Conservation (phyloP, 1,140 invertebrate species). For the Globodera ellingtonae region DNA sequence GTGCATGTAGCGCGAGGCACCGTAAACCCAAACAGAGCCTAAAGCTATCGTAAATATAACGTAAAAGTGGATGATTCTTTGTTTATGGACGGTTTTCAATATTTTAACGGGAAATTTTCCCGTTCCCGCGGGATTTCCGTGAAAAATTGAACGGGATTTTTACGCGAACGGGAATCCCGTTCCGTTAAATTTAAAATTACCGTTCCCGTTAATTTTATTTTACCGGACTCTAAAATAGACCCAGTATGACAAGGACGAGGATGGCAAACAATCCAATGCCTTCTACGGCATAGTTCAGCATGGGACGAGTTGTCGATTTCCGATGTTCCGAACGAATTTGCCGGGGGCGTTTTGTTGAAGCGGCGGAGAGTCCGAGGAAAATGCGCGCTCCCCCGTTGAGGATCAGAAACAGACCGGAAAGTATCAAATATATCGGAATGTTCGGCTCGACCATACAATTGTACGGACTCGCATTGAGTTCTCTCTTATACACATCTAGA, state of each 20-base stretch:
- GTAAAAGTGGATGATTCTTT: background rate
- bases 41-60: background rate
- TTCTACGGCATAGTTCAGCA: slow-evolving; percentile 39
- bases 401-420: slow-evolving; percentile 38
- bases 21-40: slow-evolving; percentile 46
- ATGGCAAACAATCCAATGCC: slow-evolving; percentile 35
- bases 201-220: no score
- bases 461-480: slow-evolving; percentile 34
- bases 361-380: slow-evolving; percentile 13
- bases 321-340: background rate
- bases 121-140: no score
- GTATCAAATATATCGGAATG: slow-evolving; percentile 42
- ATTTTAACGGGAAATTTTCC: background rate
- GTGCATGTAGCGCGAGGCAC: slow-evolving; percentile 29
- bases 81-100: background rate
- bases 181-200: no score
- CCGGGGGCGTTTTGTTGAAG: slow-evolving; percentile 1
- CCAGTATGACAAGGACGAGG: slow-evolving; percentile 37
- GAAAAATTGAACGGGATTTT: slow-evolving; percentile 3
- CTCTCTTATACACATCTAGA: no score
- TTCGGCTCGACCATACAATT: slow-evolving; percentile 42
- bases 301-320: slow-evolving; percentile 4
- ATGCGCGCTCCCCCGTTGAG: slow-evolving; percentile 32
- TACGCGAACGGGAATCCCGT: background rate
- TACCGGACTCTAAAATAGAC: slow-evolving; percentile 11